These are phyloP conservation scores for Dendrophyllia cribrosa DNA, from an alignment of 64 coral and sea anemone species.

Conservation along the genomic window DNA sequence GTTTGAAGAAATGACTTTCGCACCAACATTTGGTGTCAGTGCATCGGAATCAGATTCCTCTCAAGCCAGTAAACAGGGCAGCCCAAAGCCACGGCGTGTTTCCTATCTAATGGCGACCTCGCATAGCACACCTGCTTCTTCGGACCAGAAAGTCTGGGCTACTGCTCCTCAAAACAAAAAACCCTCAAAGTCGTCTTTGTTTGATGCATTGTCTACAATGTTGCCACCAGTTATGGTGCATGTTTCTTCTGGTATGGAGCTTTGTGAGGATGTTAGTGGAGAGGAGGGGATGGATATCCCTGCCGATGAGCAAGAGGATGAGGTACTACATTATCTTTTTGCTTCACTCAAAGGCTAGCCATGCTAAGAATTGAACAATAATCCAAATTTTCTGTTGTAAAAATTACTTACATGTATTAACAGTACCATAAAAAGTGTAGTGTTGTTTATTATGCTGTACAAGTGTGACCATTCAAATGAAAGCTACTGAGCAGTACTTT, in stretches of 20 bases:
- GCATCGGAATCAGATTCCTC: conserved; percentile 5
- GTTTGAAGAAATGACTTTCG: conserved; percentile 38
- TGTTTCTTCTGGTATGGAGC: conserved; percentile 65
- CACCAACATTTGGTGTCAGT: not conserved
- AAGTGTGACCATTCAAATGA: too few relatives aligned
- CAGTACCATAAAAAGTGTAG: too few relatives aligned
- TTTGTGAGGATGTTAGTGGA: conserved; percentile 14
- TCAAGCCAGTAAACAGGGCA: conserved; percentile 30
- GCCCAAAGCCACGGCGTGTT: conserved; percentile 67
- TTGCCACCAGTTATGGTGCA: conserved; percentile 72
- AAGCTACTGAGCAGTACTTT: too few relatives aligned
- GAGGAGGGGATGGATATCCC: conserved; percentile 19
- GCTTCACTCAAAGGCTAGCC: too few relatives aligned
- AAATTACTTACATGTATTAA: too few relatives aligned
- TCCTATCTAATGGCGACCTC: conserved; percentile 89
- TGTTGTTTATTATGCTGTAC: too few relatives aligned
- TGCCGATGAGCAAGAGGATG: conserved; percentile 7
- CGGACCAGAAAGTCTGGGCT: conserved; percentile 34
- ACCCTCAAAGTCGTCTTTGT: conserved; percentile 35
- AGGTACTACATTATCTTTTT: conserved; percentile 8
- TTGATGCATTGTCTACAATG: conserved; percentile 56
- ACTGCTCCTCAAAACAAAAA: conserved; percentile 28
- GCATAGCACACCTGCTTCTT: not conserved
- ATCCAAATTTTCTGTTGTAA: too few relatives aligned
- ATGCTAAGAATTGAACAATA: not conserved